phyloP scores from a whole-genome alignment of 2,888 invertebrate species.

The Tetragonula carbonaria region DNA sequence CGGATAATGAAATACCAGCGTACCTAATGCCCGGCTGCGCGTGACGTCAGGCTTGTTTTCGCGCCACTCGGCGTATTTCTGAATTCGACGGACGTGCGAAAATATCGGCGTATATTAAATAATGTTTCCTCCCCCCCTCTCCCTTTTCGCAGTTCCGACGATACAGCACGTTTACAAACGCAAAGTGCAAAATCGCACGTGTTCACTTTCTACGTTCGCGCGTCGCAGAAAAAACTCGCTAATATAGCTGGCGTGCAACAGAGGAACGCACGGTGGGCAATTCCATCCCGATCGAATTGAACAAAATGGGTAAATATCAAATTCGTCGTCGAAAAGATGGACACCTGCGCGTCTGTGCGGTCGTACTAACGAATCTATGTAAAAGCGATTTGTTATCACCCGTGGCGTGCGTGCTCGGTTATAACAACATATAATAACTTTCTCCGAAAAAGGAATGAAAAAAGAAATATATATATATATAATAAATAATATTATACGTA shows the following conservation, averaged over 20 bases:
- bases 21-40: not conserved
- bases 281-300: slow-evolving; percentile 10
- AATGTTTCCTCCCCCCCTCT: not conserved
- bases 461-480: not conserved
- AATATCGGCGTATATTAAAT: not conserved
- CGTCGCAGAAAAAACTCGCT: not conserved
- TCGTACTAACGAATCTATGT: slow-evolving; percentile 48
- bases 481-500: too few relatives aligned
- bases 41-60: not conserved
- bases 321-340: slow-evolving; percentile 49
- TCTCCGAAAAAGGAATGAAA: not conserved
- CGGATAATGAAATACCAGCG: not conserved
- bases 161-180: not conserved
- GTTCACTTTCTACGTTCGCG: not conserved
- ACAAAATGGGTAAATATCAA: slow-evolving; percentile 45
- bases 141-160: not conserved
- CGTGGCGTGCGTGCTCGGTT: slow-evolving; percentile 20
- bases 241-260: not conserved
- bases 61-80: not conserved
- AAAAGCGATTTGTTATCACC: slow-evolving; percentile 55
- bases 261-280: not conserved
- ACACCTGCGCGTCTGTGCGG: slow-evolving; percentile 11
- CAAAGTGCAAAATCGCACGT: not conserved
- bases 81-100: not conserved
- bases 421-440: slow-evolving; percentile 52